These are phyloP conservation scores for Phrixothrix hirtus DNA, from an alignment of 2,888 invertebrate genomes.

Conservation along the genomic window DNA sequence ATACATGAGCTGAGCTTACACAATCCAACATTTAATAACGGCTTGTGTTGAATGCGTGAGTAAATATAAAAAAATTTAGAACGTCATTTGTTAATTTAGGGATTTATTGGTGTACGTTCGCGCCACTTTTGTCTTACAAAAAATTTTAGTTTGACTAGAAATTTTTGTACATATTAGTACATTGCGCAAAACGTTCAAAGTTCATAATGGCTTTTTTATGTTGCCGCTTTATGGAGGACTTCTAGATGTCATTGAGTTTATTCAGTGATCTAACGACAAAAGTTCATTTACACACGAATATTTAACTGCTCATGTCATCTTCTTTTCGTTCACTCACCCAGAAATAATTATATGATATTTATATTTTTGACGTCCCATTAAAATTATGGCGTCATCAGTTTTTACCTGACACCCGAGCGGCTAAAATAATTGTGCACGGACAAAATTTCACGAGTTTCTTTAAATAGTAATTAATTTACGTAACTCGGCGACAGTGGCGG, in stretches of 20 bases:
- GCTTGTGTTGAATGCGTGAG: slow-evolving; percentile 21
- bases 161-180: no score
- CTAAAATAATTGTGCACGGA: no score
- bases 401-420: no score
- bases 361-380: background rate
- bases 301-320: background rate
- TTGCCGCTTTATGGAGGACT: no score
- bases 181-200: no score
- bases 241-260: no score
- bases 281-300: background rate
- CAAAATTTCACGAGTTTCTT: no score
- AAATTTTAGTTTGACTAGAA: background rate
- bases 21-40: slow-evolving; percentile 20
- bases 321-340: background rate
- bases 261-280: background rate
- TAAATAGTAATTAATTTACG: no score
- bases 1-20: slow-evolving; percentile 18
- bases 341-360: background rate
- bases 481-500: no score
- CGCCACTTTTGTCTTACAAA: background rate
- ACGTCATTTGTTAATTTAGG: background rate
- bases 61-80: slow-evolving; percentile 20
- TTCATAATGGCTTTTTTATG: no score
- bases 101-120: no score
- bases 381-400: no score